Evolutionary conservation across 2,113 vertebrate species (phyloP), one percentile per base, ranked within the genome.

Genomic region (Siphamia tubifer): DNA sequence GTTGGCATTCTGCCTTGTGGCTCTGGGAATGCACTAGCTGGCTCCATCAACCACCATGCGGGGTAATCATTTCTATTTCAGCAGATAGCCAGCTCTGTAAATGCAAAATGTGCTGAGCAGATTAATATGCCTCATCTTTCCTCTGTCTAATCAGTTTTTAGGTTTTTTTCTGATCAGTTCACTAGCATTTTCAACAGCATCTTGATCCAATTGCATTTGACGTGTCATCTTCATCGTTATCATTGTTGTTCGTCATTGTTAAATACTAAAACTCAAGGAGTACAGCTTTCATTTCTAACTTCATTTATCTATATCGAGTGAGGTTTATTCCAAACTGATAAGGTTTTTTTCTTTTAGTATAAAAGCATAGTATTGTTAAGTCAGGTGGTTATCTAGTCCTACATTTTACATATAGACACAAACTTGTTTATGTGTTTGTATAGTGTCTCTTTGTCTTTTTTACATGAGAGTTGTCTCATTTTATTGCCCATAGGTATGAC

Each of bases 21-120:
- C 31, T 98, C 96, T 0, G 96, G 96, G 54, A 98, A 98, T 13
- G 96, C 95, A 0, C 80, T 98, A 63, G 95, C 96, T 16, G 96
- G 94, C 35, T 93, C 95, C 0, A 66, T 98, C 64, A 98, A 96
- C 87, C 94, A 91, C 69, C 76, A 92, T 1, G 95, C 95, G 45
- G 96, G 96, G 96, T 96, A 91, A 71, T 68, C 34, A 25, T 47
- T 27, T 8, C 7, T 17, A 10, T n/a, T n/a, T n/a, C 25, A 34
- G 28, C 5, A 25, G 25, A 35, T 11, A 24, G 28, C 6, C 6
- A 23, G 31, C 34, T 19, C n/a, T 60, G 24, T 40, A 2, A 15
- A 34, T 17, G 16, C 34, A 61, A 42, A 12, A 51, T 10, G 21
- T 43, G 31, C 2, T 57, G 19, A 62, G 27, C 47, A 34, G 2